phyloP scores from a whole-genome alignment of 1,140 invertebrate species.

The Drosophila takahashii region DNA sequence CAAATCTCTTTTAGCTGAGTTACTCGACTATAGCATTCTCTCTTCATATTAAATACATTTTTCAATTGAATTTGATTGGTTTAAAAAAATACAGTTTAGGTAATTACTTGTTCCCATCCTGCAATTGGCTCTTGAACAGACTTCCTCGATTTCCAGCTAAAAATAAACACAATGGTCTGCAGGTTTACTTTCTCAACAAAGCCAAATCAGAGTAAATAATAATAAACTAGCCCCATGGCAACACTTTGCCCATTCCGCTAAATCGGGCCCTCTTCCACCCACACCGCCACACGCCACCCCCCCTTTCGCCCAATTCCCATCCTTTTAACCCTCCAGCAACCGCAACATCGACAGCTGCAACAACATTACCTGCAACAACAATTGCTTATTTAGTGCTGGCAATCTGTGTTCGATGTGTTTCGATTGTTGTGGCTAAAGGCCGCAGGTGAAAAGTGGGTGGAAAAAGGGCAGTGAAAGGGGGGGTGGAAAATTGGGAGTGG shows the following conservation, averaged over 20 bases:
- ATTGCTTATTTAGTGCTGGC: constrained; percentile 44
- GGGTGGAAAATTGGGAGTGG: neutral
- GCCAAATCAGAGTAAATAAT: constrained; percentile 75
- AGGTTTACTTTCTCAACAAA: constrained; percentile 68
- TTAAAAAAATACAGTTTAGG: neutral
- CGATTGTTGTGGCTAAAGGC: constrained; percentile 36
- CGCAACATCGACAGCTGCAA: constrained; percentile 37
- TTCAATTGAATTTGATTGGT: neutral
- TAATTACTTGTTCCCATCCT: constrained; percentile 12
- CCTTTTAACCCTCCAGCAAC: constrained; percentile 4
- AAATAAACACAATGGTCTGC: constrained; percentile 57
- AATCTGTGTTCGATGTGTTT: constrained; percentile 41
- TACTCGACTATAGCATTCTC: too few relatives aligned
- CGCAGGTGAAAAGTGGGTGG: constrained; percentile 24
- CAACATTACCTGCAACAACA: constrained; percentile 34
- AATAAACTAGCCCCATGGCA: constrained; percentile 56
- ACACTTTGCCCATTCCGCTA: constrained; percentile 9
- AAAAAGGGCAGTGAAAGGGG: neutral
- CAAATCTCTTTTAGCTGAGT: too few relatives aligned
- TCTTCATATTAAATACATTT: too few relatives aligned
- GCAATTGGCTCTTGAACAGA: neutral
- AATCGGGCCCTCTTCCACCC: neutral
- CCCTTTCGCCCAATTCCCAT: neutral
- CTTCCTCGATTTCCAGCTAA: constrained; percentile 10
- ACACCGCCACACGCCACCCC: neutral